phyloP scores from a whole-genome alignment of 1,140 invertebrate genomes.

The Augochlora pura region DNA sequence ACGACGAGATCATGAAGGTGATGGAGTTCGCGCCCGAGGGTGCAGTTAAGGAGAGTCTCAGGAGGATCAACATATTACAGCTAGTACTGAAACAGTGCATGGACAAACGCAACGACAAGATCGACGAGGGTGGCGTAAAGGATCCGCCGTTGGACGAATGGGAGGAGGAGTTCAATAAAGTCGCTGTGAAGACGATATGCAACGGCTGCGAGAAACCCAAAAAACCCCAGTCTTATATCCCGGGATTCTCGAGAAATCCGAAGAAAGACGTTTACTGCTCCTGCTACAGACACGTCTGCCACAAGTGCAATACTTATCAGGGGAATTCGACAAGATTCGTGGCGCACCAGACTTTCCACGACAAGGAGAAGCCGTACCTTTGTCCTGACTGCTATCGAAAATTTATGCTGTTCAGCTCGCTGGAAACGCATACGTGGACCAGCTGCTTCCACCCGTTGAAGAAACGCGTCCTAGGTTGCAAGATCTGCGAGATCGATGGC shows the following conservation, averaged over 20 bases:
- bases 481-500: constrained; percentile 72
- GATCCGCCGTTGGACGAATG: constrained; percentile 33
- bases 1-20: constrained; percentile 48
- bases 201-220: constrained; percentile 56
- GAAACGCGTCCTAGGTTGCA: constrained; percentile 65
- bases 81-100: constrained; percentile 44
- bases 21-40: constrained; percentile 45
- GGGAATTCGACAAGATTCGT: constrained; percentile 60
- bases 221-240: constrained; percentile 69
- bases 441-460: constrained; percentile 70
- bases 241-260: constrained; percentile 67
- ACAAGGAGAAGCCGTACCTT: constrained; percentile 54
- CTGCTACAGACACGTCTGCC: constrained; percentile 72
- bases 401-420: constrained; percentile 50
- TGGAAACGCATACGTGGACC: constrained; percentile 73
- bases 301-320: constrained; percentile 69
- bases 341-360: constrained; percentile 72
- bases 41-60: constrained; percentile 48
- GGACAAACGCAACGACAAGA: constrained; percentile 20
- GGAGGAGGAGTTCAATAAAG: constrained; percentile 26
- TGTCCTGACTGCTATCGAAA: constrained; percentile 72
- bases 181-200: constrained; percentile 41
- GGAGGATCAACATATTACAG: constrained; percentile 52
- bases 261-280: constrained; percentile 65
- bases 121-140: constrained; percentile 22